Base-by-base conservation (phyloP, 2,113 vertebrate genomes). In the Pseudopodoces humilis region DNA sequence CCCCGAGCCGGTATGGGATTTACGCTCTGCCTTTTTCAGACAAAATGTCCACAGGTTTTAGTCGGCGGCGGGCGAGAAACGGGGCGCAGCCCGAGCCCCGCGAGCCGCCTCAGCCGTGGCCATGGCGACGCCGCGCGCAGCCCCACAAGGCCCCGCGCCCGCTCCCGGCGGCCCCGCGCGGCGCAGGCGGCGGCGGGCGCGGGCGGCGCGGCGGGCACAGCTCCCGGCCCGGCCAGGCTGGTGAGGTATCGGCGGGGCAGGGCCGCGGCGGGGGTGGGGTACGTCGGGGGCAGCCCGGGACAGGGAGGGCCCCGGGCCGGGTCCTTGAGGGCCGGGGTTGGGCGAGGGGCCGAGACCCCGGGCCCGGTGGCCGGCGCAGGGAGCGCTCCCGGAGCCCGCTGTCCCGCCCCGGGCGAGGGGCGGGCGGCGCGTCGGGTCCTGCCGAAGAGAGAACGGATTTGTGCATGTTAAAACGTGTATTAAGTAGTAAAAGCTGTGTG, bases 21-120 rank as follows among this genome's bases (percentile, higher is more conserved):
- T 53, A 30, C 16, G 11, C 28, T 35, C 8, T 44, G 68, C 22
- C 35, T 65, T 46, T 30, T 49, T 35, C 82, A n/a, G 41, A 6
- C 23, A 27, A 58, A 27, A 69, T 0, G 6, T 2, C 15, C 27
- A 1, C 41, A 30, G n/a, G 6, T 15, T 28, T 55, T 6, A 41
- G 24, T 0, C 30, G 31, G 49, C 41, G 13, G 47, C 39, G 28
- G n/a, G 19, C 8, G 9, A 13, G 13, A 10, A 2, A 17, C 9
- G 4, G 8, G 59, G n/a, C n/a, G 5, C 0, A 28, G 6, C 18
- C 7, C n/a, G 4, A 14, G 2, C 21, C 10, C 1, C 10, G 1
- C n/a, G n/a, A n/a, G n/a, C n/a, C 50, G 22, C 56, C 67, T 16
- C 44, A 11, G 47, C 86, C 79, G 55, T 81, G 13, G 39, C 92